Conservation (phyloP, 2,888 invertebrate genomes). For the Macrophya alboannulata region DNA sequence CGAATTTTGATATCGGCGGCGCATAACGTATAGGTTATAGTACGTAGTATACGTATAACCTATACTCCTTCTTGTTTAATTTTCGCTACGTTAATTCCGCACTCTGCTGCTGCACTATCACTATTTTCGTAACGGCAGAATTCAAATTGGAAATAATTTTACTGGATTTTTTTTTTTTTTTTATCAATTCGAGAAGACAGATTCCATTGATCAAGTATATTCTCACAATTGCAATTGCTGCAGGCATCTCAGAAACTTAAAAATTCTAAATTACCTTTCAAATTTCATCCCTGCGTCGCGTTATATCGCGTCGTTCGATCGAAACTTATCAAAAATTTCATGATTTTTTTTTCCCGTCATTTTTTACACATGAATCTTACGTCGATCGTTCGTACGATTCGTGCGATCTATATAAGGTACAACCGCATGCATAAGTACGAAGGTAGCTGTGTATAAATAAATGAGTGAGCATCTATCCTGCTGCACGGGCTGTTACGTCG, state of each 20-base stretch:
- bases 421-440: no score
- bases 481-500: background rate
- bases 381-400: background rate
- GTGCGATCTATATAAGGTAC: background rate
- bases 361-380: background rate
- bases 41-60: background rate
- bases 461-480: background rate
- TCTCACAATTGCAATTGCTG: background rate
- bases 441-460: background rate
- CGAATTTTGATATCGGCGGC: background rate
- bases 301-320: no score
- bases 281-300: no score
- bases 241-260: no score
- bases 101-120: constrained; percentile 3
- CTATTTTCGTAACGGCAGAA: background rate
- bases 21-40: background rate
- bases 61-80: background rate
- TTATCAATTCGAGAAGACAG: no score
- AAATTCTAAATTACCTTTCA: no score
- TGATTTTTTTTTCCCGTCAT: no score
- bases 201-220: background rate
- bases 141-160: background rate
- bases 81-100: constrained; percentile 6
- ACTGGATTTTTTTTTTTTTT: no score
- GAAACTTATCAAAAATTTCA: no score